These are phyloP conservation scores for Physeter macrocephalus DNA, from an alignment of 2,113 vertebrate species.

Conservation along the genomic window DNA sequence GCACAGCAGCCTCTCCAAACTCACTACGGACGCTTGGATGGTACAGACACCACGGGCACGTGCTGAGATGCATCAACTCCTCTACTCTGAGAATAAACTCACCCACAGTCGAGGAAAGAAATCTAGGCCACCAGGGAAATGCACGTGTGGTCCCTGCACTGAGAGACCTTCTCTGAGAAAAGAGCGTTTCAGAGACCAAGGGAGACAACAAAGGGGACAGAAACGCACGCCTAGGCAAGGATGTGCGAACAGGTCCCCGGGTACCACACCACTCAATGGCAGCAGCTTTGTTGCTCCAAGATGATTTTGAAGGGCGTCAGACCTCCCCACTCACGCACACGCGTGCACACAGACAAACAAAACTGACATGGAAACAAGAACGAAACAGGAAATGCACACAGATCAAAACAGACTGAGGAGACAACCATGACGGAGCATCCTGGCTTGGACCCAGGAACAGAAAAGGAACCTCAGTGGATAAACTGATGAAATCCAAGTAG, in stretches of 20 bases:
- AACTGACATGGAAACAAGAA: neutral
- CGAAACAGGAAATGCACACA: neutral
- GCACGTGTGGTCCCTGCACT: fast-evolving
- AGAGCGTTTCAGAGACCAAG: neutral
- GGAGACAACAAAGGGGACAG: neutral
- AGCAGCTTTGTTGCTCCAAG: neutral
- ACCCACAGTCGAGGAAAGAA: neutral
- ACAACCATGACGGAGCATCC: neutral
- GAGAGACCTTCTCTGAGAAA: neutral
- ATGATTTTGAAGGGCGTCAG: neutral
- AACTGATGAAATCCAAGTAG: no score
- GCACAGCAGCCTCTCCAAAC: neutral
- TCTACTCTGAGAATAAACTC: neutral
- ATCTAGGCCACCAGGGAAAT: neutral
- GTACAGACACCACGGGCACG: neutral
- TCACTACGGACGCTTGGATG: neutral
- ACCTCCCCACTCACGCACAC: neutral
- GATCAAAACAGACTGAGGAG: neutral
- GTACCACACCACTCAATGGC: neutral
- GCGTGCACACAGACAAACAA: neutral
- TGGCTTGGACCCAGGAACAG: neutral
- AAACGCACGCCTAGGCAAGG: neutral
- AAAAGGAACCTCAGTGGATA: neutral
- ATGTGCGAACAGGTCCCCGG: neutral
- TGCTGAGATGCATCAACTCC: neutral